These are phyloP conservation scores for Limenitis camilla DNA, from an alignment of 2,888 invertebrate genomes.

Conservation along the genomic window DNA sequence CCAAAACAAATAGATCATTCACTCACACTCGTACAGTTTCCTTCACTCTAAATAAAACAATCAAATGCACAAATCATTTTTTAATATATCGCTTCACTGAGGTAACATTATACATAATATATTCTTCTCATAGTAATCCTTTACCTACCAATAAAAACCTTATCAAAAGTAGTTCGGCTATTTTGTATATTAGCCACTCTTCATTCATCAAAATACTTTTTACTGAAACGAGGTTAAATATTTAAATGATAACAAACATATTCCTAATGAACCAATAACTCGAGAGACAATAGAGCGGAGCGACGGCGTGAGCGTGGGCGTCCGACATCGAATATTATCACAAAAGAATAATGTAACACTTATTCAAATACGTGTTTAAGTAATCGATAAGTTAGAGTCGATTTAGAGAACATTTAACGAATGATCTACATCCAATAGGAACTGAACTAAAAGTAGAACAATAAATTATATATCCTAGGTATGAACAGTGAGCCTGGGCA, in stretches of 20 bases:
- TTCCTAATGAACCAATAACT: slow-evolving; percentile 74
- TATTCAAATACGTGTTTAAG: slow-evolving; percentile 58
- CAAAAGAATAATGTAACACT: slow-evolving; percentile 73
- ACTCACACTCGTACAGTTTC: slow-evolving; percentile 35
- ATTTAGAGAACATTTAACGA: not conserved
- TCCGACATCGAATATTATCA: slow-evolving; percentile 67
- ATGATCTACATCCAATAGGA: too few species aligned
- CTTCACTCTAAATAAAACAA: too few species aligned
- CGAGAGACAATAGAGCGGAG: slow-evolving; percentile 59
- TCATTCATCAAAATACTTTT: slow-evolving; percentile 27
- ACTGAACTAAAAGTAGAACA: too few species aligned
- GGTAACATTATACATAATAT: too few species aligned
- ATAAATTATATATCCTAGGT: too few species aligned
- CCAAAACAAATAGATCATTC: slow-evolving; percentile 26
- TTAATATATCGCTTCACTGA: too few species aligned
- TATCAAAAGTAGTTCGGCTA: slow-evolving; percentile 20
- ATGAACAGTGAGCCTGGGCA: too few species aligned
- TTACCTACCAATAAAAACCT: too few species aligned
- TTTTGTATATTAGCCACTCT: slow-evolving; percentile 19
- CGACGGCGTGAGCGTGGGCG: slow-evolving; percentile 47
- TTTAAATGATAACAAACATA: slow-evolving; percentile 63
- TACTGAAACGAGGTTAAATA: slow-evolving; percentile 61
- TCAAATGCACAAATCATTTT: too few species aligned
- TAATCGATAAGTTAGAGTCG: slow-evolving; percentile 21
- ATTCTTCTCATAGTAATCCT: too few species aligned